Conservation (phyloP, 2,113 vertebrate species). For the Ophiodon elongatus region DNA sequence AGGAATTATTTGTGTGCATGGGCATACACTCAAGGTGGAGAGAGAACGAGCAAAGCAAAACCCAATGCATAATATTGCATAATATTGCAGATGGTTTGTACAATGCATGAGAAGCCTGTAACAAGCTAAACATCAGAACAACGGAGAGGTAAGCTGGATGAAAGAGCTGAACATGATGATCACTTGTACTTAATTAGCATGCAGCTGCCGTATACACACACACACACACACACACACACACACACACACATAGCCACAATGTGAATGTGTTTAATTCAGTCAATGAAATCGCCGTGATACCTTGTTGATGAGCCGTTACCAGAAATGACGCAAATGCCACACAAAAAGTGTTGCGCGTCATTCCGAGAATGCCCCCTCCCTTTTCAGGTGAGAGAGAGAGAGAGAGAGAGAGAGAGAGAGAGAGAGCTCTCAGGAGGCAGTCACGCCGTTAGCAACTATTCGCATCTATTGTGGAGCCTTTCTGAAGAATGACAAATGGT, state of each 20-base stretch:
- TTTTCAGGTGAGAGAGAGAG: slow-evolving; percentile 39
- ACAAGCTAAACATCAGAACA: slow-evolving; percentile 1
- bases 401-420: not conserved
- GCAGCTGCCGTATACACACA: slow-evolving; percentile 21
- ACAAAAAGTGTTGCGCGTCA: slow-evolving; percentile 16
- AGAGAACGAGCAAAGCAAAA: not conserved
- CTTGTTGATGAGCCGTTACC: slow-evolving; percentile 44
- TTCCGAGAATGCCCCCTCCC: slow-evolving; percentile 25
- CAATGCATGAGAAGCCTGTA: not conserved
- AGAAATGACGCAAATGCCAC: slow-evolving; percentile 28
- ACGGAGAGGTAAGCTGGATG: slow-evolving; percentile 5
- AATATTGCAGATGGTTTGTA: not conserved
- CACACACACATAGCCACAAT: not conserved
- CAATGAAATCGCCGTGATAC: slow-evolving; percentile 27
- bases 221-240: slow-evolving; percentile 5
- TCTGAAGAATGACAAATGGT: slow-evolving; percentile 41
- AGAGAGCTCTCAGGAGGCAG: slow-evolving; percentile 23
- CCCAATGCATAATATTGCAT: not conserved
- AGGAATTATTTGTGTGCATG: not conserved
- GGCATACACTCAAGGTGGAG: not conserved
- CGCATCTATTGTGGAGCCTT: slow-evolving; percentile 21
- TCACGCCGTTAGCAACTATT: slow-evolving; percentile 5
- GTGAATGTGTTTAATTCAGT: slow-evolving; percentile 21
- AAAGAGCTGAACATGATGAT: slow-evolving; percentile 27
- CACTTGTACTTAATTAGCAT: slow-evolving; percentile 45